Evolutionary conservation across 2,113 vertebrate species (phyloP).

Genomic region (Passer montanus): DNA sequence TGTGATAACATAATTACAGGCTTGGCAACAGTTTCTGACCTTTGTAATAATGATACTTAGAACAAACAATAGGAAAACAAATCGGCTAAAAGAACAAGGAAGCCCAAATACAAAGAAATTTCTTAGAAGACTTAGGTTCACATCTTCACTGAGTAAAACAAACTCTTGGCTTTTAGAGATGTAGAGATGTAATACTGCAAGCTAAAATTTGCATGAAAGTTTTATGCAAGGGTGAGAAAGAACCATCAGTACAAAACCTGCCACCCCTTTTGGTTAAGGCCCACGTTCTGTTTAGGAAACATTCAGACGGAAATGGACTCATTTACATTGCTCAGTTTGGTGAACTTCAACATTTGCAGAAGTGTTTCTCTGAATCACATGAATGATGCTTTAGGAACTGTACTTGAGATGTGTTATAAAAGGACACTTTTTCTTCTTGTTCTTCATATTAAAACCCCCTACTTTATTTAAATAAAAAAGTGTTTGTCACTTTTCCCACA

Average conservation of each 20-base stretch:
- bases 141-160: not conserved
- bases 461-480: not conserved
- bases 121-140: constrained; percentile 4
- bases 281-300: not conserved
- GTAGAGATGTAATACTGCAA: not conserved
- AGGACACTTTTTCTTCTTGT: not conserved
- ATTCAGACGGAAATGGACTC: not conserved
- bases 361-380: not conserved
- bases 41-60: not conserved
- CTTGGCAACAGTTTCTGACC: not conserved
- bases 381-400: not conserved
- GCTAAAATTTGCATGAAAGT: constrained; percentile 24
- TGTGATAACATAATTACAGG: not conserved
- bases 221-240: not conserved
- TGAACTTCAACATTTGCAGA: not conserved
- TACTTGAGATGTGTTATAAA: not conserved
- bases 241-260: not conserved
- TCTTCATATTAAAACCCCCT: not conserved
- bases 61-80: not conserved
- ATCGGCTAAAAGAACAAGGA: not conserved
- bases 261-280: not conserved
- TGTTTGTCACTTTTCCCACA: not conserved
- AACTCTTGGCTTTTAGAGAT: not conserved
- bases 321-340: constrained; percentile 26
- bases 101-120: not conserved